Conservation (phyloP, 2,888 invertebrate genomes). For the Drosophila phalerata region DNA sequence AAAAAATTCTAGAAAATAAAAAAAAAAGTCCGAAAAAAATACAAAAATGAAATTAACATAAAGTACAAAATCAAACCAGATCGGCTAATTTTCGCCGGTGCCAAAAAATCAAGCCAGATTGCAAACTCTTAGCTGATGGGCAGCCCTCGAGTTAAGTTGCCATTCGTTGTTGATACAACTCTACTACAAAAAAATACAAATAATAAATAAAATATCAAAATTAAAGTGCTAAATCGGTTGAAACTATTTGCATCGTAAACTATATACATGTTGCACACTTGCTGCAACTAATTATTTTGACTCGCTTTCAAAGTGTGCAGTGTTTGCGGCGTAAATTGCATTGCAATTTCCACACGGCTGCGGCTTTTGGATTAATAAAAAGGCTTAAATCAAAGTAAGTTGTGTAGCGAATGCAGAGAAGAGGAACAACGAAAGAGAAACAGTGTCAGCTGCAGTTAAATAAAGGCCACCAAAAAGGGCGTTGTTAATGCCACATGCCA, state of each 20-base stretch:
- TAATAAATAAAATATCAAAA: constrained; percentile 55
- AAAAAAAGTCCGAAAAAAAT: no score
- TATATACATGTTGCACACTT: not conserved
- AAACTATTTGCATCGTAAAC: constrained; percentile 13
- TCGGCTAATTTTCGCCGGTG: no score
- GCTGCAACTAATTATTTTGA: constrained; percentile 2
- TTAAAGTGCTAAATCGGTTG: constrained; percentile 38
- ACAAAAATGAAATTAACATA: no score
- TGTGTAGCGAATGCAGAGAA: not conserved
- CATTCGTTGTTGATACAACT: no score
- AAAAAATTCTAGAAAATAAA: no score
- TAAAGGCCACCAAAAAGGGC: constrained; percentile 48
- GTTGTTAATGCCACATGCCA: constrained; percentile 65
- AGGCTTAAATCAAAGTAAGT: constrained; percentile 50
- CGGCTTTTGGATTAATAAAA: constrained; percentile 39
- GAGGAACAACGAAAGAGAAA: not conserved
- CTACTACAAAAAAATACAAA: constrained; percentile 22
- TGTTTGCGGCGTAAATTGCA: constrained; percentile 42
- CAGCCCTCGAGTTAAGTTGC: no score
- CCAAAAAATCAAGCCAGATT: no score
- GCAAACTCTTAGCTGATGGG: no score
- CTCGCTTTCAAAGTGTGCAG: constrained; percentile 6
- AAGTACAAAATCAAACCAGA: no score
- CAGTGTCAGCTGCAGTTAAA: constrained; percentile 10
- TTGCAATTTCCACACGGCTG: constrained; percentile 37